Percentiles rank a stretch among this genome's conserved stretches.
Conservation (phyloP, 92 coral and sea anemone genomes). For the Porites rus region DNA sequence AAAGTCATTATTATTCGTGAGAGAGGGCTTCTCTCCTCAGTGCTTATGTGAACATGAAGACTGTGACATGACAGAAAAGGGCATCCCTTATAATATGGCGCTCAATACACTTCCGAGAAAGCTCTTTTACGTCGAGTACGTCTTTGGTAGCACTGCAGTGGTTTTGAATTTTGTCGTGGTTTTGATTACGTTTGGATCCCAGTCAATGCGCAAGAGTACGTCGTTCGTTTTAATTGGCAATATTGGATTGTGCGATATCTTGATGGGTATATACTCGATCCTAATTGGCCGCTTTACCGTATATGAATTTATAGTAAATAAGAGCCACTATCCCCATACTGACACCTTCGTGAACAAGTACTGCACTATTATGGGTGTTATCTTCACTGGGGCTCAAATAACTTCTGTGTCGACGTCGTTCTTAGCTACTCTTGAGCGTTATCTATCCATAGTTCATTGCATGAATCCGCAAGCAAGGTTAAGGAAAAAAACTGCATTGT, state of each 20-base stretch:
- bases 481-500: conserved; percentile 22
- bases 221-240: conserved; percentile 67
- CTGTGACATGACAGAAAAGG: conserved; percentile 26
- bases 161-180: conserved; percentile 42
- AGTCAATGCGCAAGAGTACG: conserved; percentile 51
- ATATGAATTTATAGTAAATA: conserved; percentile 66
- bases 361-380: conserved; percentile 65
- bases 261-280: conserved; percentile 68
- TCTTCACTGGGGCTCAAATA: conserved; percentile 69
- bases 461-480: conserved; percentile 64
- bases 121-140: conserved; percentile 65
- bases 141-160: conserved; percentile 53
- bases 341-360: conserved; percentile 61
- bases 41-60: conserved; percentile 47
- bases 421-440: conserved; percentile 68
- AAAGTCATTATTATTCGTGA: conserved; percentile 33
- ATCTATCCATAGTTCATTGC: conserved; percentile 57
- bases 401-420: conserved; percentile 60
- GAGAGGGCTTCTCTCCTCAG: conserved; percentile 63
- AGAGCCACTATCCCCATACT: conserved; percentile 35
- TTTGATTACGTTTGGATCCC: conserved; percentile 39
- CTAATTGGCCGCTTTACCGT: conserved; percentile 68
- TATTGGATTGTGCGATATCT: conserved; percentile 64
- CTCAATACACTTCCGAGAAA: conserved; percentile 59
- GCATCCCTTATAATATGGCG: conserved; percentile 22